These are phyloP conservation scores for Zaprionus inermis DNA, from an alignment of 1,140 invertebrate genomes.

Conservation along the genomic window DNA sequence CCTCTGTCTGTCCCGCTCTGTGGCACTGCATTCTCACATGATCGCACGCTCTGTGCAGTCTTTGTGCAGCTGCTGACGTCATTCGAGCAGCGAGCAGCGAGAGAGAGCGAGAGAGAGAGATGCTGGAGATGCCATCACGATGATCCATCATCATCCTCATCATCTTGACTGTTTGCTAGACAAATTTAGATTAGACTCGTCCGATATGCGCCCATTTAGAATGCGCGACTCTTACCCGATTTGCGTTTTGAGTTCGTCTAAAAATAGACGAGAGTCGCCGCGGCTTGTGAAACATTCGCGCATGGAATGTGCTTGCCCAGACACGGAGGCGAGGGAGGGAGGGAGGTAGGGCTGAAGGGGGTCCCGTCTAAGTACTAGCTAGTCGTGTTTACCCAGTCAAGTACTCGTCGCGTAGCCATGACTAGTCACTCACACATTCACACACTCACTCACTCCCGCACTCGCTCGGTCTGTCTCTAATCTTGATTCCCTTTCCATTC, in stretches of 20 bases:
- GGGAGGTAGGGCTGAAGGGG: background rate
- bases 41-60: background rate
- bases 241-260: constrained; percentile 30
- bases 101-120: background rate
- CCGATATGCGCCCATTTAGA: constrained; percentile 1
- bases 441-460: background rate
- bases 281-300: constrained; percentile 16
- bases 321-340: background rate
- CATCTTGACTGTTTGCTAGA: constrained; percentile 14
- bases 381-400: constrained; percentile 24
- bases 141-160: constrained; percentile 47
- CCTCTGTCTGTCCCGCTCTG: background rate
- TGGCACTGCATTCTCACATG: background rate
- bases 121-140: constrained; percentile 46
- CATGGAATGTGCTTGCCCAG: constrained; percentile 11
- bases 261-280: constrained; percentile 24
- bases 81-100: constrained; percentile 4
- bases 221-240: background rate
- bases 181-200: constrained; percentile 25
- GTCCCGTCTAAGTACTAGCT: constrained; percentile 1
- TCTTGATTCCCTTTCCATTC: constrained; percentile 74
- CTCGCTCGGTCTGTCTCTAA: constrained; percentile 17
- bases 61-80: constrained; percentile 44
- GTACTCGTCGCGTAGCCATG: constrained; percentile 5
- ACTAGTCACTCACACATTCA: background rate